These are phyloP conservation scores for Drosophila yooni DNA, from an alignment of 2,888 invertebrate species.

Conservation along the genomic window DNA sequence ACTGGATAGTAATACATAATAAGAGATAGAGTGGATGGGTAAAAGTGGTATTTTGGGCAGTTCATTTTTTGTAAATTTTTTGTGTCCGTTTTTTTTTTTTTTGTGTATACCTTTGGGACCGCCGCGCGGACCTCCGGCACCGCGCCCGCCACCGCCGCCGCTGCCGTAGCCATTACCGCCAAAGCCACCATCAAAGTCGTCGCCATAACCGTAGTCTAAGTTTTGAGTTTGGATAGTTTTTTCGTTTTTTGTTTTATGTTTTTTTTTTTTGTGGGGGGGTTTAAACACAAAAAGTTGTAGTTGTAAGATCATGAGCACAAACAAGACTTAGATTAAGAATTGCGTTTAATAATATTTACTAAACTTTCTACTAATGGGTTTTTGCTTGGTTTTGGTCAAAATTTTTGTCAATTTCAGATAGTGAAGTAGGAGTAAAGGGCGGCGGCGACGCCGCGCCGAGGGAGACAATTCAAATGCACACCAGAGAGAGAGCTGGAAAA, in stretches of 20 bases:
- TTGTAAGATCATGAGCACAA: slow-evolving; percentile 45
- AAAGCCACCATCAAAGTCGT: slow-evolving; percentile 88
- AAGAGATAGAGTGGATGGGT: slow-evolving; percentile 16
- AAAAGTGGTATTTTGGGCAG: slow-evolving; percentile 17
- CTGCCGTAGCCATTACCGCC: slow-evolving; percentile 95
- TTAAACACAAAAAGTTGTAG: slow-evolving; percentile 54
- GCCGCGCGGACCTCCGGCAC: slow-evolving; percentile 92
- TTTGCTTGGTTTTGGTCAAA: slow-evolving; percentile 68
- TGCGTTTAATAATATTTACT: slow-evolving; percentile 28
- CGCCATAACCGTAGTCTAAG: slow-evolving; percentile 88
- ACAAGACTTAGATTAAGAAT: slow-evolving; percentile 39
- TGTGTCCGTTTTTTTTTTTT: slow-evolving; percentile 17
- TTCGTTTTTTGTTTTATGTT: slow-evolving; percentile 8
- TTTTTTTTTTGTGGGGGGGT: slow-evolving; percentile 17
- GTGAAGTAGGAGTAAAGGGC: background rate
- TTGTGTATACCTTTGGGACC: slow-evolving; percentile 91
- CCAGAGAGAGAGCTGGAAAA: slow-evolving; percentile 66
- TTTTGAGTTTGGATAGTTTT: slow-evolving; percentile 25
- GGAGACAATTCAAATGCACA: slow-evolving; percentile 78
- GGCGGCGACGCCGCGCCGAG: slow-evolving; percentile 56
- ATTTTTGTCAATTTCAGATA: slow-evolving; percentile 44
- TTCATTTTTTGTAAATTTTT: slow-evolving; percentile 11
- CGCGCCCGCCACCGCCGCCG: slow-evolving; percentile 90
- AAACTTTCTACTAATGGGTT: slow-evolving; percentile 16
- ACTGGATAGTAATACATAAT: slow-evolving; percentile 28